Evolutionary conservation across 2,797 vertebrate genomes (phyloP).

Genomic region (Platyrinchus mystaceus): DNA sequence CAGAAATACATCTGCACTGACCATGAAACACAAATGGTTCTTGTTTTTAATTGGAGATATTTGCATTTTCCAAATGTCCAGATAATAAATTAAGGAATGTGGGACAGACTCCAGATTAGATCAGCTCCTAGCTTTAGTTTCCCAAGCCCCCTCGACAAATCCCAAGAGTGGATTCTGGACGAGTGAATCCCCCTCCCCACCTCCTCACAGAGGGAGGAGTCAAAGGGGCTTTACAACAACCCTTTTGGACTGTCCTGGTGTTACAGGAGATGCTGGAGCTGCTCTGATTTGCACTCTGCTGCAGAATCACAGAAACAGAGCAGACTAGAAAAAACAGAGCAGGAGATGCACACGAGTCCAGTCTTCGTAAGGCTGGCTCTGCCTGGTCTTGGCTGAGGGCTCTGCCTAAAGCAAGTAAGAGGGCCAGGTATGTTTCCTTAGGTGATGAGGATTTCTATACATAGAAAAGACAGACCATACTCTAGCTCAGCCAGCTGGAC

Average conservation of each 20-base stretch:
- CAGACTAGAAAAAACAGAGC: background rate
- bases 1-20: background rate
- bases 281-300: background rate
- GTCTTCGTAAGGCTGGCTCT: background rate
- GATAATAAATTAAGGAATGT: constrained; percentile 25
- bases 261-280: background rate
- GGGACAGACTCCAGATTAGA: constrained; percentile 6
- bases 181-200: background rate
- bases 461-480: background rate
- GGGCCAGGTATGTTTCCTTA: background rate
- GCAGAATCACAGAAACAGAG: background rate
- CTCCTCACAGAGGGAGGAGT: background rate
- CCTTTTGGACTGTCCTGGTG: background rate
- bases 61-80: constrained; percentile 21
- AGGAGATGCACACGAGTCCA: background rate
- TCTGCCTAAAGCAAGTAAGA: background rate
- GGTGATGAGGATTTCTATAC: background rate
- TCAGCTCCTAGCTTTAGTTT: background rate
- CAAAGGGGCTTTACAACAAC: background rate
- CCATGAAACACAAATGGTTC: background rate
- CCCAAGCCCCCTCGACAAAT: background rate
- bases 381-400: background rate
- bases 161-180: background rate
- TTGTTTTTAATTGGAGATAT: constrained; percentile 16
- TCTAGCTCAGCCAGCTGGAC: constrained; percentile 9